Evolutionary conservation across 64 coral and sea anemone genomes (phyloP).

Genomic region (Actinia equina): DNA sequence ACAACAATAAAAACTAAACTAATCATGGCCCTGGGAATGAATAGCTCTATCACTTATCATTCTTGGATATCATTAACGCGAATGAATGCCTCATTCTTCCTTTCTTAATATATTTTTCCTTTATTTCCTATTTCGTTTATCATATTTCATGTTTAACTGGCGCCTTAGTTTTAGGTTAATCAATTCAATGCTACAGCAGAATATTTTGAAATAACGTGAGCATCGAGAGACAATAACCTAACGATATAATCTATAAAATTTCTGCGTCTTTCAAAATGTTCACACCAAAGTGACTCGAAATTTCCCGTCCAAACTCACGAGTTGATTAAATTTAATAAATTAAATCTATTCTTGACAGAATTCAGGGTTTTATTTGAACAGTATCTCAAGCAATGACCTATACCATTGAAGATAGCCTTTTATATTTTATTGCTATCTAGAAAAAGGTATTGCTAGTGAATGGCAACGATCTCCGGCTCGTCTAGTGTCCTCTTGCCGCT

Average conservation of each 20-base stretch:
- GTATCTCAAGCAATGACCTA: neutral
- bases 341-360: slow-evolving; percentile 19
- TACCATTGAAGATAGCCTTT: neutral
- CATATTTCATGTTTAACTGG: neutral
- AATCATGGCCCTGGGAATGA: neutral
- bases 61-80: neutral
- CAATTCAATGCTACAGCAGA: neutral
- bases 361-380: slow-evolving; percentile 17
- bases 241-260: slow-evolving; percentile 17
- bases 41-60: slow-evolving; percentile 4
- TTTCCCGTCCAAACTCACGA: slow-evolving; percentile 13
- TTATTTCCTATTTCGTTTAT: neutral
- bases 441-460: neutral
- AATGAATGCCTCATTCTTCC: neutral
- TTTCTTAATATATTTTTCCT: neutral
- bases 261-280: slow-evolving; percentile 10
- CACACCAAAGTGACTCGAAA: slow-evolving; percentile 20
- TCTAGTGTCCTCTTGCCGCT: neutral
- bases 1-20: neutral
- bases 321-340: slow-evolving; percentile 20
- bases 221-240: neutral
- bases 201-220: neutral
- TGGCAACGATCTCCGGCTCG: neutral
- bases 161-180: neutral
- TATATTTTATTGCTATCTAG: neutral